phyloP scores from a whole-genome alignment of 2,888 invertebrate genomes.

The Adelognathus sp. region DNA sequence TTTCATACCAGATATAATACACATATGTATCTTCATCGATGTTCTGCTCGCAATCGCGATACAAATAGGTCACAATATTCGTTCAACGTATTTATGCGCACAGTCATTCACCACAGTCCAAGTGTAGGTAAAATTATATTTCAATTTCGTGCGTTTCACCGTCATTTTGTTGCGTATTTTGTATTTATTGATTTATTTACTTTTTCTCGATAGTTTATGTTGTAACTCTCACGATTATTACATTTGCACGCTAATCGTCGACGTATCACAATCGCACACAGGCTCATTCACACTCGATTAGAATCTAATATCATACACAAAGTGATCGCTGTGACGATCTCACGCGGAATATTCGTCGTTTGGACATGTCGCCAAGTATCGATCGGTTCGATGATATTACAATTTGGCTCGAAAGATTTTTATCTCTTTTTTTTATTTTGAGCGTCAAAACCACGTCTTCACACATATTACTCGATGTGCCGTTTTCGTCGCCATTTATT shows the following conservation, averaged over 20 bases:
- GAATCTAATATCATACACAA: slow-evolving; percentile 36
- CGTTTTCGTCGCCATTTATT: slow-evolving; percentile 8
- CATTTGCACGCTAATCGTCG: neutral
- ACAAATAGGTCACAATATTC: slow-evolving; percentile 70
- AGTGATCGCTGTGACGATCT: slow-evolving; percentile 28
- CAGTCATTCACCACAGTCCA: slow-evolving; percentile 62
- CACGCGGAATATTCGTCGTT: slow-evolving; percentile 15
- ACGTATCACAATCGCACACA: neutral
- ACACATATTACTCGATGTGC: slow-evolving; percentile 48
- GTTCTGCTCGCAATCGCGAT: slow-evolving; percentile 66
- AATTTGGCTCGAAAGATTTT: slow-evolving; percentile 41
- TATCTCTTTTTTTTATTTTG: slow-evolving; percentile 4
- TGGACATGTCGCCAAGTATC: slow-evolving; percentile 14
- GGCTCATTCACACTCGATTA: slow-evolving; percentile 14
- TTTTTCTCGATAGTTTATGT: neutral
- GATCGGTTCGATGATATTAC: slow-evolving; percentile 35
- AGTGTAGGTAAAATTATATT: slow-evolving; percentile 24
- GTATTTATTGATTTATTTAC: neutral
- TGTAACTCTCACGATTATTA: neutral
- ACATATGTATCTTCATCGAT: slow-evolving; percentile 68
- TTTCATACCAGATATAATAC: slow-evolving; percentile 63
- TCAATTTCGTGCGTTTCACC: neutral
- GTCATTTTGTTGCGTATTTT: neutral
- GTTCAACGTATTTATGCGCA: slow-evolving; percentile 57
- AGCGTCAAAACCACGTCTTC: slow-evolving; percentile 15